Percentiles rank a stretch among this genome's conserved stretches.
Evolutionary conservation across 2,888 invertebrate species (phyloP).

Genomic region (Pristionchus arcanus): DNA sequence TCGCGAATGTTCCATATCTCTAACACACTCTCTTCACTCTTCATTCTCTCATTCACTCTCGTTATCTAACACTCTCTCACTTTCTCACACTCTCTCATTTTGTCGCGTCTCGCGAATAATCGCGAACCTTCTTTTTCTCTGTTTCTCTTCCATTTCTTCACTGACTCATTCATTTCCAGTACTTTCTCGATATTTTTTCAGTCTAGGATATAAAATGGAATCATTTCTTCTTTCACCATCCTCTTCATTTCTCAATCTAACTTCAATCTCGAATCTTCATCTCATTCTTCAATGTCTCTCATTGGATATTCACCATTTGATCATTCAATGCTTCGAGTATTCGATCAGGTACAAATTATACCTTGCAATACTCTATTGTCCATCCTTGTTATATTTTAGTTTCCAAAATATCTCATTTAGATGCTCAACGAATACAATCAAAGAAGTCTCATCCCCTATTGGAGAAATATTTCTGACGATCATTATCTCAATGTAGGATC

Average conservation of each 20-base stretch:
- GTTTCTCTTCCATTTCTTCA: slow-evolving; percentile 12
- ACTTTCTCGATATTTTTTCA: neutral
- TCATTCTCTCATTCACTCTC: slow-evolving; percentile 37
- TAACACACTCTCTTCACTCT: neutral
- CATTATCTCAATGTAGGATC: slow-evolving; percentile 45
- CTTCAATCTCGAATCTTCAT: neutral
- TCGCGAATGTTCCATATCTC: slow-evolving; percentile 51
- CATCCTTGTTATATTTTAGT: too few species aligned
- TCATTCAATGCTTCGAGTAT: neutral
- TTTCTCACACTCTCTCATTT: slow-evolving; percentile 16
- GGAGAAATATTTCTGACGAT: slow-evolving; percentile 22
- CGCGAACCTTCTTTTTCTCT: slow-evolving; percentile 43
- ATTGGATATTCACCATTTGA: slow-evolving; percentile 17
- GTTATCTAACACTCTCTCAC: slow-evolving; percentile 28
- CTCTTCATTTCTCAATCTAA: neutral
- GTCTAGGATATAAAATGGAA: neutral
- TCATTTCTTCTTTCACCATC: neutral
- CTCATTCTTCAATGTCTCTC: slow-evolving; percentile 25
- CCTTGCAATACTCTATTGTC: too few species aligned
- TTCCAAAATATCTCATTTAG: neutral
- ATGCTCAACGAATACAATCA: neutral
- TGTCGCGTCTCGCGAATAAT: slow-evolving; percentile 30
- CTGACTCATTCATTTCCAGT: neutral
- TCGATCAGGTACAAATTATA: slow-evolving; percentile 31
- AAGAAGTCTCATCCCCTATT: slow-evolving; percentile 15